Conservation (phyloP, 1,140 invertebrate genomes). For the Aphaenogaster rudis region DNA sequence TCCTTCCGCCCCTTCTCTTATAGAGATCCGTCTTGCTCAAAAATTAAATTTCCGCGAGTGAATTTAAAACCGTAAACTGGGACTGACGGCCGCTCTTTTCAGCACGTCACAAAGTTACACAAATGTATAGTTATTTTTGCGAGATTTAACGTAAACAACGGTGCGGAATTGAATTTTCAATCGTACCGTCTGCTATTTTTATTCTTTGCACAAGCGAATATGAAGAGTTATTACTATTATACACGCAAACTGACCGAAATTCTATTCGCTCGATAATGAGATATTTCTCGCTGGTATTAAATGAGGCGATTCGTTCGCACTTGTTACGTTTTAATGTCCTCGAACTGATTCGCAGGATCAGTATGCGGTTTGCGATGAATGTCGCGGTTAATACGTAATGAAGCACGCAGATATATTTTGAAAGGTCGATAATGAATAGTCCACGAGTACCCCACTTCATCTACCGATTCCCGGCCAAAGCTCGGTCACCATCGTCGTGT, state of each 20-base stretch:
- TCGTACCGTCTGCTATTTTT: not conserved
- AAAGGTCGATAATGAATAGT: slow-evolving; percentile 21
- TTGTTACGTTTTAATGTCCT: not conserved
- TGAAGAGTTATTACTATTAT: not conserved
- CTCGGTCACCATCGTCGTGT: slow-evolving; percentile 8
- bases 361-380: not conserved
- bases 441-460: not conserved
- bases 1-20: not conserved
- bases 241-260: not conserved
- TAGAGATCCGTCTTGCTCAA: not conserved
- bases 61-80: slow-evolving; percentile 7
- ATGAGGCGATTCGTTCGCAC: not conserved
- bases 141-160: slow-evolving; percentile 18
- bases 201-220: not conserved
- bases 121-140: not conserved
- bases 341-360: not conserved
- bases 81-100: slow-evolving; percentile 8
- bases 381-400: not conserved
- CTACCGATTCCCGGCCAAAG: slow-evolving; percentile 8
- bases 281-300: not conserved
- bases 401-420: slow-evolving; percentile 13
- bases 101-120: slow-evolving; percentile 11
- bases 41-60: slow-evolving; percentile 12
- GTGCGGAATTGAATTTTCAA: slow-evolving; percentile 22
- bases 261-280: slow-evolving; percentile 2